Evolutionary conservation across 2,888 invertebrate genomes (phyloP), one percentile per base, ranked within the genome.

Genomic region (Agapostemon virescens): DNA sequence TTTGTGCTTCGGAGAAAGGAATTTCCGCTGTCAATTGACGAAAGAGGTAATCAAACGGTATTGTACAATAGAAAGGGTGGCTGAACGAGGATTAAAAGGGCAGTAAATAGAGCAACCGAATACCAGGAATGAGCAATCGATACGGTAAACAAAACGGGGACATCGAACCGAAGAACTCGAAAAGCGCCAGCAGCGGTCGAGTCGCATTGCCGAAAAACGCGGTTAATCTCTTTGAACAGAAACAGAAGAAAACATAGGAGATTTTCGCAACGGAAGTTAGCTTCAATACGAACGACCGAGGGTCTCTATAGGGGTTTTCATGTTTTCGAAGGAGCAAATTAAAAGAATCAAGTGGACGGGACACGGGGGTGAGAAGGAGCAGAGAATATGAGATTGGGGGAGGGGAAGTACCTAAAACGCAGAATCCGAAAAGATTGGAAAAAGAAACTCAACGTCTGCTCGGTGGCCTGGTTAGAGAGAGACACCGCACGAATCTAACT

Each of bases 71-170:
- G 9, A 3, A 15, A 30, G 23, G 42, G n/a, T 26, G 40, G 33
- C 30, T 26, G 38, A 30, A 40, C 20, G 15, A 30, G 36, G 26
- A 45, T 15, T n/a, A 23, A 58, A 17, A 36, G 42, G 36, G 49
- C 45, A 23, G 64, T n/a, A 52, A 52, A 73, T 26, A 33, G 11
- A 71, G 30, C 63, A 45, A 64, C 64, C n/a, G 52, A 36, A 36
- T 64, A 17, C 26, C 40, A 3, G 36, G 33, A 69, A 52, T 36
- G 33, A 26, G n/a, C 23, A 52, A 76, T 76, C 75, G 40, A 70
- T 70, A 64, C 23, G 20, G 33, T 42, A 64, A 64, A 64, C 23
- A 76, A 70, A 64, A 64, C 64, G 63, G 52, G 38, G 38, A 64
- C 40, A 33, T 58, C 6, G 17, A 40, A 42, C 55, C 13, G 23